Base-by-base conservation (phyloP, 2,797 vertebrate genomes). In the Cyclopterus lumpus region DNA sequence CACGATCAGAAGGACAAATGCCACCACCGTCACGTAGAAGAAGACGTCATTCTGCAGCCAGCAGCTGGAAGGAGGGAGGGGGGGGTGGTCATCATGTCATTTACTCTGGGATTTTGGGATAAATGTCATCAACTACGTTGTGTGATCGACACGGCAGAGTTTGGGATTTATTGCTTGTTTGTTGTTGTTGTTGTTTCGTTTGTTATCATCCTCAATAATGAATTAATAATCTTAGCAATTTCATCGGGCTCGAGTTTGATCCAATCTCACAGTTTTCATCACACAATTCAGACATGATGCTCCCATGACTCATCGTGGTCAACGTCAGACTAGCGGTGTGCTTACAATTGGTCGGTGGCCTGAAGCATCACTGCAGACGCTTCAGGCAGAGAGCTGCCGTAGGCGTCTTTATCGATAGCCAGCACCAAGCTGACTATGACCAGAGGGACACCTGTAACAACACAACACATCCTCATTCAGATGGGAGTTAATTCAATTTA, bases 21-120 rank as follows among this genome's bases (percentile, higher is more conserved):
- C 91, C 81, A 96, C 92, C 63, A 97, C 95, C 0, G 96, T 95
- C 80, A 94, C 82, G 63, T 96, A 97, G 90, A 97, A 97, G 54
- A 90, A 85, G 3, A 38, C 0, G 1, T 90, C 70, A 24, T 74
- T 51, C 80, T 86, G 89, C 58, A 94, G 34, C 93, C 93, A 94
- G 83, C 92, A 94, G 84, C 93, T 94, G 74, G n/a, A 44, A 55
- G 32, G 6, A 65, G 46, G 53, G 12, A 68, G 38, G 53, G 38
- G 53, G 14, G 18, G 26, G 16, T 18, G 1, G 36, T 60, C 30
- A 62, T 6, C 16, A 20, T 53, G 38, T 69, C 2, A 54, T 69
- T 62, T 30, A 70, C 6, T 28, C 38, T 18, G 15, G 18, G 40
- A 38, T 79, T 58, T n/a, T 63, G 12, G 65, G 9, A 73, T 26